These are phyloP conservation scores for Microcebus lehilahytsara DNA, from an alignment of 2,113 vertebrate genomes.

Conservation along the genomic window DNA sequence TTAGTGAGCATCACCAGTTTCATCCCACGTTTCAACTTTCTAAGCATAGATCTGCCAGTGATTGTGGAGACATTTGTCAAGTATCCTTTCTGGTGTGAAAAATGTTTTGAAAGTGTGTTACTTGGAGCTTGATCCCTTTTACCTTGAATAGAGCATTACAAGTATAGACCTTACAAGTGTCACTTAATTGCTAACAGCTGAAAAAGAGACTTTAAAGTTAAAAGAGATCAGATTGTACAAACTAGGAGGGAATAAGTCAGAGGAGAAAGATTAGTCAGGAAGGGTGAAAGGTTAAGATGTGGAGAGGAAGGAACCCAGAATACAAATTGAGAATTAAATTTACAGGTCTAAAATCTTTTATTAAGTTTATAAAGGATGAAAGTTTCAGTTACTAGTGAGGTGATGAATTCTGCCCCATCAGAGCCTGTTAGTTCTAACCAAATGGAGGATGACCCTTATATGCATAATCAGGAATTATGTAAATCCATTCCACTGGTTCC, in stretches of 20 bases:
- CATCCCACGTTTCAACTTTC: slow-evolving; percentile 93
- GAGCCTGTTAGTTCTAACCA: neutral
- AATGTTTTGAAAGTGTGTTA: slow-evolving; percentile 46
- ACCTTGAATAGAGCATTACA: neutral
- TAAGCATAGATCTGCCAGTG: slow-evolving; percentile 94
- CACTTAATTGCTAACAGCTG: neutral
- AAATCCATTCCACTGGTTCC: neutral
- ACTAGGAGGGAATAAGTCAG: neutral
- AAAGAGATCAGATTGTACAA: slow-evolving; percentile 14
- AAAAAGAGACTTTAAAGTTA: neutral
- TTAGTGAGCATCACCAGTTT: slow-evolving; percentile 98
- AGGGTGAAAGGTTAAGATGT: neutral
- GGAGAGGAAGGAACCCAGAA: neutral
- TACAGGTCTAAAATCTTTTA: neutral
- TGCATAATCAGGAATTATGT: neutral
- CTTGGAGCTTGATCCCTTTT: slow-evolving; percentile 58
- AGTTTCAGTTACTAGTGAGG: neutral
- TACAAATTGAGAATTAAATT: slow-evolving; percentile 25
- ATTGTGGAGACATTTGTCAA: slow-evolving; percentile 98
- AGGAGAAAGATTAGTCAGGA: neutral
- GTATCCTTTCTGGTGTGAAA: slow-evolving; percentile 92
- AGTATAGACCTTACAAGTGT: neutral
- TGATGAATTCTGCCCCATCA: neutral
- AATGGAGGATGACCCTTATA: neutral
- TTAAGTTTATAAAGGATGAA: slow-evolving; percentile 27